phyloP scores from a whole-genome alignment of 2,113 vertebrate genomes.

The Trachemys scripta region DNA sequence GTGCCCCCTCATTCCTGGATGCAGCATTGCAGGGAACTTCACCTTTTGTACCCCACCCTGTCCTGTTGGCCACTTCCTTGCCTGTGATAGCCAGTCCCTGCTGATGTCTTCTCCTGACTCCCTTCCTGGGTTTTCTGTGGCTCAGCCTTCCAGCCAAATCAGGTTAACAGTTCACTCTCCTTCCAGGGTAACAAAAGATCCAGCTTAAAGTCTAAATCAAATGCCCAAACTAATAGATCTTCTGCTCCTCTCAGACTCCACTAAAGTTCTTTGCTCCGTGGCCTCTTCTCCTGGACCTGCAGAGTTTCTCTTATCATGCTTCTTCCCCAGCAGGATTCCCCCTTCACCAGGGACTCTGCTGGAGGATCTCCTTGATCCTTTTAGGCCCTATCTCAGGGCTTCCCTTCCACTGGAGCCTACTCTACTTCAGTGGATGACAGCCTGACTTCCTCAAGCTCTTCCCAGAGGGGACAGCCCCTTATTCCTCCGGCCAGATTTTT shows the following conservation, averaged over 20 bases:
- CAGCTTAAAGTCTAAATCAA: background rate
- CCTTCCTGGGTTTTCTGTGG: background rate
- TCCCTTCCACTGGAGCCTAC: too few relatives aligned
- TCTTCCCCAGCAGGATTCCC: background rate
- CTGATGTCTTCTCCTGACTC: background rate
- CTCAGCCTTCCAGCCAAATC: background rate
- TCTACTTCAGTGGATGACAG: background rate
- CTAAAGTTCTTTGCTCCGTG: background rate
- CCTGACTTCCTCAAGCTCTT: background rate
- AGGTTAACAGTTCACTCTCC: background rate
- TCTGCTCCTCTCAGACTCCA: background rate
- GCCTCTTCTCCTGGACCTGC: background rate
- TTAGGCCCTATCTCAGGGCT: background rate
- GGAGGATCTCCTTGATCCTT: background rate
- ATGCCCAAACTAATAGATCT: background rate
- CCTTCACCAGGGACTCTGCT: background rate
- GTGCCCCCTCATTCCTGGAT: background rate
- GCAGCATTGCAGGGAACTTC: background rate
- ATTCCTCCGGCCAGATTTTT: background rate
- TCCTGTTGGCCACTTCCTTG: background rate
- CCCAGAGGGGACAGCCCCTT: background rate
- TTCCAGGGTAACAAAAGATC: background rate
- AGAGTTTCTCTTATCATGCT: background rate
- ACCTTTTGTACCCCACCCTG: background rate
- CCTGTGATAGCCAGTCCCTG: background rate